phyloP scores from a whole-genome alignment of 2,113 vertebrate genomes.

The Microtus pennsylvanicus region DNA sequence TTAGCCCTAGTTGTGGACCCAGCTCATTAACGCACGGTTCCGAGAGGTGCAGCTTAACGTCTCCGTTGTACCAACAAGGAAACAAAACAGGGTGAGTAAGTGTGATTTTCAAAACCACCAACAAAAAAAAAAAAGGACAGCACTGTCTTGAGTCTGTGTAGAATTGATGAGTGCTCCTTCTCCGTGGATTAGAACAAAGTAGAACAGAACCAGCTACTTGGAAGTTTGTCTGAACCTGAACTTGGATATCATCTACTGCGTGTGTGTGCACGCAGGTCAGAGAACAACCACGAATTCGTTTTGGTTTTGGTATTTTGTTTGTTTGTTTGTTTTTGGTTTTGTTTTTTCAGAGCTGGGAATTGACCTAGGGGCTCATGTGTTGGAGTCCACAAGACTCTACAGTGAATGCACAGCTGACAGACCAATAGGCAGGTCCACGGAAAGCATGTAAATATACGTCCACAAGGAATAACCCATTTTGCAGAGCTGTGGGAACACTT shows the following conservation, averaged over 20 bases:
- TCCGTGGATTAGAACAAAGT: background rate
- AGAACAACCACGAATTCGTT: no score
- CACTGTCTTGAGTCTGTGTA: background rate
- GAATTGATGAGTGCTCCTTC: conserved; percentile 13
- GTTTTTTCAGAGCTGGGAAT: background rate
- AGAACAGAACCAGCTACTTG: background rate
- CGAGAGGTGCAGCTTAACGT: background rate
- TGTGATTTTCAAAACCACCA: background rate
- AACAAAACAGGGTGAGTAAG: background rate
- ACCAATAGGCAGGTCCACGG: no score
- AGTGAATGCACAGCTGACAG: no score
- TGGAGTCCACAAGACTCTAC: no score
- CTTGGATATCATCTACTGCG: background rate
- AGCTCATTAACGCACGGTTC: background rate
- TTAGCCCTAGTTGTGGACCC: background rate
- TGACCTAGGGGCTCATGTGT: background rate
- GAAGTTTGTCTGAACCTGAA: background rate
- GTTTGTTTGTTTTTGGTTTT: background rate
- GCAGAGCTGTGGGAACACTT: no score
- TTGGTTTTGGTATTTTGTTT: no score
- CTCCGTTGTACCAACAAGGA: background rate
- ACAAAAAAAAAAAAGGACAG: background rate
- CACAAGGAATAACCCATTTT: no score
- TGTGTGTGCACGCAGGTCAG: background rate
- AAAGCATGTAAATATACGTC: no score